These are phyloP conservation scores for Sylvietta virens DNA, from an alignment of 2,113 vertebrate genomes.

Conservation along the genomic window DNA sequence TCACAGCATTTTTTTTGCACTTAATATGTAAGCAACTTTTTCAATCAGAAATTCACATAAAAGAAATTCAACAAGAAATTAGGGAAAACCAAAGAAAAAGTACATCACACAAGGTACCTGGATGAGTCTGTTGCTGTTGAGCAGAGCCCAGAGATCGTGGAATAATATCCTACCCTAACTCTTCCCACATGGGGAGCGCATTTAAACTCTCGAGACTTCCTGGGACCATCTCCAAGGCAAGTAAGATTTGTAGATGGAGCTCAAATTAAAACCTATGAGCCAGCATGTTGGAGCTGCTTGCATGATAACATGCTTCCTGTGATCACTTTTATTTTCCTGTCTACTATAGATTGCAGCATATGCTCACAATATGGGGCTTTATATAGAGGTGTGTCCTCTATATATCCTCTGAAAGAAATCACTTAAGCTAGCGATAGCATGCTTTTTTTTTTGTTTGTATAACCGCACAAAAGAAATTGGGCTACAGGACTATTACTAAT, in stretches of 20 bases:
- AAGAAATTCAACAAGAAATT: neutral
- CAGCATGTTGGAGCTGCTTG: neutral
- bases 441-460: neutral
- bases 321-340: neutral
- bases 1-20: neutral
- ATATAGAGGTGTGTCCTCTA: neutral
- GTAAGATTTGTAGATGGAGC: neutral
- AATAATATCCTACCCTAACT: neutral
- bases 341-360: neutral
- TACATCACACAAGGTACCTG: neutral
- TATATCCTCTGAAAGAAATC: neutral
- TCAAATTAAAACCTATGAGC: neutral
- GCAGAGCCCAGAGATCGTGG: neutral
- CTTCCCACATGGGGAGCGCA: neutral
- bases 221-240: neutral
- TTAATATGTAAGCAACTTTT: neutral
- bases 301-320: neutral
- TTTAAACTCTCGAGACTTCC: neutral
- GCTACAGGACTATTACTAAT: conserved; percentile 9
- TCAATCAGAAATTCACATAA: neutral
- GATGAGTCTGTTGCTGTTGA: neutral
- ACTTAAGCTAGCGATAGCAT: neutral
- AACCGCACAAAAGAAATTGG: neutral
- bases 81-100: neutral
- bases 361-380: neutral